Conservation (phyloP, 2,888 invertebrate species). For the Gymnosoma rotundatum region DNA sequence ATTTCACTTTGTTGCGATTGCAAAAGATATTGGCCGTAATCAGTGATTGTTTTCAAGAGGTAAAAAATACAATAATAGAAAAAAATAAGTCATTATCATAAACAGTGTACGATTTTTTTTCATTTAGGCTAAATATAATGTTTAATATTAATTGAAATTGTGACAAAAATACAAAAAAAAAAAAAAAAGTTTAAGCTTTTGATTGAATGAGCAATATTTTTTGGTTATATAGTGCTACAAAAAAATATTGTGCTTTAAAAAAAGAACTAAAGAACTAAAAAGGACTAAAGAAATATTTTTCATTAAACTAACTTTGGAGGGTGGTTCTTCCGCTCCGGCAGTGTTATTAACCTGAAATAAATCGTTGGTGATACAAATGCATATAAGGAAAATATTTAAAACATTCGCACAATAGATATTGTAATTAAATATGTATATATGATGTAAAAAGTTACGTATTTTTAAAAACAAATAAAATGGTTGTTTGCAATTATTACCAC, state of each 20-base stretch:
- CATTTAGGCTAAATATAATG: too few relatives aligned
- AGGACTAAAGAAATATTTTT: constrained; percentile 41
- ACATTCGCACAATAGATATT: constrained; percentile 33
- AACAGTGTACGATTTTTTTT: too few relatives aligned
- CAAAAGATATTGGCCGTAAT: too few relatives aligned
- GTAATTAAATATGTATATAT: constrained; percentile 1
- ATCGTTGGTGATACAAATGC: constrained; percentile 70
- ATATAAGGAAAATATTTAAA: constrained; percentile 66
- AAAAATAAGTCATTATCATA: too few relatives aligned
- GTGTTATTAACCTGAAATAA: constrained; percentile 82
- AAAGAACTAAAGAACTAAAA: constrained; percentile 31
- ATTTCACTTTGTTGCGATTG: too few relatives aligned
- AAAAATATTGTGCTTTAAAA: constrained; percentile 36
- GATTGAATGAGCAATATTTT: background rate
- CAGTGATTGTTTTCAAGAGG: too few relatives aligned
- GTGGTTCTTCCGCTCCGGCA: constrained; percentile 82
- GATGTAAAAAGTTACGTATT: background rate
- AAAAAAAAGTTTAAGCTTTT: too few relatives aligned
- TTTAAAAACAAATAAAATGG: background rate
- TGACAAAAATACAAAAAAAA: too few relatives aligned
- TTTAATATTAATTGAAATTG: too few relatives aligned
- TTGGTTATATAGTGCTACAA: background rate
- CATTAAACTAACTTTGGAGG: constrained; percentile 82
- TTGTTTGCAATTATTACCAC: background rate
- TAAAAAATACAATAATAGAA: too few relatives aligned